Conservation (phyloP, 2,888 invertebrate genomes). For the Xiphydria camelus region DNA sequence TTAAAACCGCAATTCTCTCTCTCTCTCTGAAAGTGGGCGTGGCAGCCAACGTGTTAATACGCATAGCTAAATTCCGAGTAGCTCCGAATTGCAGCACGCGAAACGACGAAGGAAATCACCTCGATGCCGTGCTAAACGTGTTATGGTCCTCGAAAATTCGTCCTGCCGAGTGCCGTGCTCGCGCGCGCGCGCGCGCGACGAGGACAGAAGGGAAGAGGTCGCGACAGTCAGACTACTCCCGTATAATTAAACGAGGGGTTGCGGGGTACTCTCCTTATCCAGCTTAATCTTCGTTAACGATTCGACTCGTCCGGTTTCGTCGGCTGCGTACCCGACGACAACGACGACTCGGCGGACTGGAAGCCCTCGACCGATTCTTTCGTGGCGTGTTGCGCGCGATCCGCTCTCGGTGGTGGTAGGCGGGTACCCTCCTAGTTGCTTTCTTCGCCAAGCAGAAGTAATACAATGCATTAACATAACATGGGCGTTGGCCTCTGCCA, state of each 20-base stretch:
- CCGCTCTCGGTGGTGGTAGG: neutral
- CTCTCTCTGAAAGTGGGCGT: no score
- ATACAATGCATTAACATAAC: slow-evolving; percentile 46
- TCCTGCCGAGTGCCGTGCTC: slow-evolving; percentile 25
- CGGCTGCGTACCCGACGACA: slow-evolving; percentile 17
- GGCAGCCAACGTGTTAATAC: no score
- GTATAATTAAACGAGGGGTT: slow-evolving; percentile 40
- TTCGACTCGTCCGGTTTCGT: slow-evolving; percentile 20
- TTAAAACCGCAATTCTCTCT: no score
- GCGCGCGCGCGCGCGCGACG: slow-evolving; percentile 6
- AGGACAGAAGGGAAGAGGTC: no score
- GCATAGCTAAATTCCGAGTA: no score
- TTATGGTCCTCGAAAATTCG: slow-evolving; percentile 26
- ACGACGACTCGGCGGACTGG: slow-evolving; percentile 14
- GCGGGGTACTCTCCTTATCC: slow-evolving; percentile 35
- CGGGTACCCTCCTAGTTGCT: slow-evolving; percentile 1
- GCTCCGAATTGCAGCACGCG: neutral
- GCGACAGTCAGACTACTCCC: slow-evolving; percentile 8
- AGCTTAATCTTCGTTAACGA: slow-evolving; percentile 40
- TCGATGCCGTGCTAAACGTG: neutral
- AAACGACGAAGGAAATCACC: no score
- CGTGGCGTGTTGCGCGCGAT: neutral
- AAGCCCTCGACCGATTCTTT: slow-evolving; percentile 24
- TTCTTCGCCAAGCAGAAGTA: slow-evolving; percentile 9
- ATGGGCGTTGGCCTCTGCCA: slow-evolving; percentile 49